These are phyloP conservation scores for Zootoca vivipara DNA, from an alignment of 2,113 vertebrate genomes.

Conservation along the genomic window DNA sequence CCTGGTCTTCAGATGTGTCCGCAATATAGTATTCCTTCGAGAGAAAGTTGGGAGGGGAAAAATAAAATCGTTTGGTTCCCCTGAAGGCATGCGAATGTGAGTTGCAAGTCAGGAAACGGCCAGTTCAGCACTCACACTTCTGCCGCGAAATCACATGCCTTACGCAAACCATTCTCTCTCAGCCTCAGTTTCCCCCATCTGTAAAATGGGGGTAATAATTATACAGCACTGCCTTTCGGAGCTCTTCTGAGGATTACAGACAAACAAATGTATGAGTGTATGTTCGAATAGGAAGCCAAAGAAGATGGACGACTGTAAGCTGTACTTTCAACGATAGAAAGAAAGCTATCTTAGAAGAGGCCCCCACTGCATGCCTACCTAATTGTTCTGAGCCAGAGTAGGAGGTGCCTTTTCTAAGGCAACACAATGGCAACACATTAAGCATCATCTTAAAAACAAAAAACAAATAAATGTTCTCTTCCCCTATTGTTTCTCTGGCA, in stretches of 20 bases:
- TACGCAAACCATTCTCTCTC: neutral
- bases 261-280: neutral
- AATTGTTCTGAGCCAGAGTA: too few relatives aligned
- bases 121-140: neutral
- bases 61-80: neutral
- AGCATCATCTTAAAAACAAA: too few relatives aligned
- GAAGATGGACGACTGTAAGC: too few relatives aligned
- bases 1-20: conserved; percentile 95
- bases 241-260: neutral
- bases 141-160: neutral
- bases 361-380: too few relatives aligned
- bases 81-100: neutral
- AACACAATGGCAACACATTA: too few relatives aligned
- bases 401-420: too few relatives aligned
- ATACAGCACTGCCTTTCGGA: neutral
- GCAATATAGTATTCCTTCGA: conserved; percentile 94
- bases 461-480: too few relatives aligned
- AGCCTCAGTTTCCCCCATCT: neutral
- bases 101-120: neutral
- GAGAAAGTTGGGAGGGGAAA: neutral
- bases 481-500: too few relatives aligned
- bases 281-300: too few relatives aligned
- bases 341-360: too few relatives aligned
- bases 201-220: neutral
- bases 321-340: too few relatives aligned